A percentile compares a stretch with the other conserved stretches of the same genome.
Conservation (phyloP, 2,888 invertebrate species). For the Lacanobia wlatinum region DNA sequence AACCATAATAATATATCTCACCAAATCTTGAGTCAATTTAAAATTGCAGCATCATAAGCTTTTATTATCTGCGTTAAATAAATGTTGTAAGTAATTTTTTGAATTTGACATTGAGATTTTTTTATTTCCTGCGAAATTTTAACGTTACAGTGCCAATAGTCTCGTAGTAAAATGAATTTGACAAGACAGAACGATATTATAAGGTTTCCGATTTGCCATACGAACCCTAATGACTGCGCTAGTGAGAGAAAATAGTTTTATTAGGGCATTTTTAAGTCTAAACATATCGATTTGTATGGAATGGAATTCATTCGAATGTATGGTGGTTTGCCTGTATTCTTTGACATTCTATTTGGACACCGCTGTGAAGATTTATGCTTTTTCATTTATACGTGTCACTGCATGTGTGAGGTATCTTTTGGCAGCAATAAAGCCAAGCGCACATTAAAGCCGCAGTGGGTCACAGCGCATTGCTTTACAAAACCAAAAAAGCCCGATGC, state of each 20-base stretch:
- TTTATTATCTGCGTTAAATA: neutral
- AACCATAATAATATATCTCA: too few species aligned
- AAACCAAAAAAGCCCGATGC: neutral
- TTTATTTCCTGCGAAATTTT: neutral
- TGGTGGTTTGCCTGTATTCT: neutral
- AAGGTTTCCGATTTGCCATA: neutral
- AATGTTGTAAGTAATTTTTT: neutral
- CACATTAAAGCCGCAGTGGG: neutral
- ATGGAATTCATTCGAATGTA: neutral
- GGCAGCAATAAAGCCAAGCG: too few species aligned
- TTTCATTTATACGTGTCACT: neutral
- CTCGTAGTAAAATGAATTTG: neutral
- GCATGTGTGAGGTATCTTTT: too few species aligned
- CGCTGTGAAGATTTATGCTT: neutral
- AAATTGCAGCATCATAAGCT: neutral
- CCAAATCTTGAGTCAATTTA: too few species aligned
- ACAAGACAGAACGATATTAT: neutral
- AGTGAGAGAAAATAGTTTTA: too few species aligned
- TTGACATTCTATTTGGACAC: constrained; percentile 2
- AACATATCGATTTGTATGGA: neutral
- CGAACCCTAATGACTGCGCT: too few species aligned
- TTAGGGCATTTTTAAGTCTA: too few species aligned
- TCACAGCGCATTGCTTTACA: neutral
- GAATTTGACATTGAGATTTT: neutral
- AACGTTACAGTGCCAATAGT: neutral